Percentiles rank a stretch among this genome's conserved stretches.
Evolutionary conservation across 2,113 vertebrate species (phyloP).

Genomic region (Ochotona curzoniae): DNA sequence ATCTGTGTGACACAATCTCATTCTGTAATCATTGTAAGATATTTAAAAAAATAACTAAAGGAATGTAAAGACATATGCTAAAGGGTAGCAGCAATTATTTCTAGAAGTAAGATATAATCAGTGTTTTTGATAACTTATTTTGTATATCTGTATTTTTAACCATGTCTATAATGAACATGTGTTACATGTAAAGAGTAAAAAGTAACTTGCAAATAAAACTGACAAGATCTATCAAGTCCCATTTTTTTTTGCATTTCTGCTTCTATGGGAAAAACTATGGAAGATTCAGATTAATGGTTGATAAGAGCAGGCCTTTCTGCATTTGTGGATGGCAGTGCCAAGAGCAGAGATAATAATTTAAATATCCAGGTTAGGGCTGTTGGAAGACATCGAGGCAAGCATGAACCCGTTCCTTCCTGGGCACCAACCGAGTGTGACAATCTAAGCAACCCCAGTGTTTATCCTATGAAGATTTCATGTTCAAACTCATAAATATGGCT

Average conservation of each 20-base stretch:
- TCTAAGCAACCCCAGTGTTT: background rate
- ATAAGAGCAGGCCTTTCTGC: background rate
- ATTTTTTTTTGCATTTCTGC: background rate
- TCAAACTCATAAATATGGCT: background rate
- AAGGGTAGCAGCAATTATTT: background rate
- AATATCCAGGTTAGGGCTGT: background rate
- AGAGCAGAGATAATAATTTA: background rate
- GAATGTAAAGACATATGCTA: background rate
- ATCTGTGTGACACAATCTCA: background rate
- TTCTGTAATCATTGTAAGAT: constrained; percentile 31
- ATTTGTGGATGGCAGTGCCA: background rate
- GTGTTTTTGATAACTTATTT: background rate
- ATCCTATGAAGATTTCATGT: background rate
- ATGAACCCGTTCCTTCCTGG: background rate
- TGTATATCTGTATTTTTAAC: background rate
- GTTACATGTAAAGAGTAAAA: background rate
- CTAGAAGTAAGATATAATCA: background rate
- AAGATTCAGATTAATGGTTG: background rate
- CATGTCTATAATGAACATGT: background rate
- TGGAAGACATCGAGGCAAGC: background rate
- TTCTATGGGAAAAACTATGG: background rate
- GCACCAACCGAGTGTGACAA: background rate
- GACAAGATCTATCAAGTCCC: background rate
- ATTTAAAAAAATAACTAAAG: background rate
- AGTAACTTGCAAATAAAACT: background rate